phyloP scores from a whole-genome alignment of 2,113 vertebrate genomes.

The Urocitellus parryii region DNA sequence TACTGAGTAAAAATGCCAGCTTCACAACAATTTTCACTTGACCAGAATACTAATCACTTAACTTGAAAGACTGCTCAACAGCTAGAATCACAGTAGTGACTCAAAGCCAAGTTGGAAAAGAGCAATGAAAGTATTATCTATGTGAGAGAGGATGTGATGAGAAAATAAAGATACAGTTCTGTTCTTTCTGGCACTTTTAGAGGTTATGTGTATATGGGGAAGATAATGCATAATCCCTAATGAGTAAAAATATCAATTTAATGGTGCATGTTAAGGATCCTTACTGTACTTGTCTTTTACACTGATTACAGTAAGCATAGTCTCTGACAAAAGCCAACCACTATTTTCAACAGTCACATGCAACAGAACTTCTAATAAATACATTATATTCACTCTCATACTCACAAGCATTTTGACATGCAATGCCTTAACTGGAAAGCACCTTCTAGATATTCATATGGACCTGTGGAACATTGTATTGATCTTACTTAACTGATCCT shows the following conservation, averaged over 20 bases:
- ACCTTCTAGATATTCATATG: neutral
- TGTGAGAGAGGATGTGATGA: constrained; percentile 51
- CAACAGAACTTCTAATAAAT: neutral
- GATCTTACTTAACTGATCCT: neutral
- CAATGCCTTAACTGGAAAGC: neutral
- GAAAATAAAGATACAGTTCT: constrained; percentile 66
- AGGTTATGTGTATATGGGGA: neutral
- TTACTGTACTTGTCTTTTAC: neutral
- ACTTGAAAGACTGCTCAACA: constrained; percentile 71
- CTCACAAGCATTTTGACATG: neutral
- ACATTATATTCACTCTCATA: neutral
- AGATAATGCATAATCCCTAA: neutral
- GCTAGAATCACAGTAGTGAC: constrained; percentile 66
- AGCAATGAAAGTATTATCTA: constrained; percentile 68
- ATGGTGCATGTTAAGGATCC: neutral
- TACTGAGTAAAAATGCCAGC: constrained; percentile 27
- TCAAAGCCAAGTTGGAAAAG: constrained; percentile 64
- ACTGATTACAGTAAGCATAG: neutral
- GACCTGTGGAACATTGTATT: neutral
- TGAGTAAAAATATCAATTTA: constrained; percentile 42
- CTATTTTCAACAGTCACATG: neutral
- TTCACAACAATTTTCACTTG: constrained; percentile 51
- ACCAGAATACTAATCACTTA: constrained; percentile 66
- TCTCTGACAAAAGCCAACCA: neutral
- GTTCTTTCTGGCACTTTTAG: constrained; percentile 37